These are phyloP conservation scores for Tricholaema leucomelas DNA, from an alignment of 2,113 vertebrate species.

Conservation along the genomic window DNA sequence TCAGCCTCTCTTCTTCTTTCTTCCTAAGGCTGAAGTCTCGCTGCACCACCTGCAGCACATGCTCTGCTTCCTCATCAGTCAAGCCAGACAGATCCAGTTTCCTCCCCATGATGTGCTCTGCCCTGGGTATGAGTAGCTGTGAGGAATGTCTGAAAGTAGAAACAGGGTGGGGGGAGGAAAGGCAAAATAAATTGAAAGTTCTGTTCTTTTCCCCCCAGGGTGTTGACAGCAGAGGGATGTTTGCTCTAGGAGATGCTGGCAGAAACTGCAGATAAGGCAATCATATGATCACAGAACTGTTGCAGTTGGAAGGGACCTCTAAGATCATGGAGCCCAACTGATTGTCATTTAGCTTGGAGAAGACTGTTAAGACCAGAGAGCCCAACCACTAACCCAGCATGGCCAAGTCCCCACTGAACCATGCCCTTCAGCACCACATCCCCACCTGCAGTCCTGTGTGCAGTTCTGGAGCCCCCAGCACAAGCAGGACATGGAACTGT, in stretches of 20 bases:
- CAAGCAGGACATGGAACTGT: too few species aligned
- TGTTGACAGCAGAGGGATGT: neutral
- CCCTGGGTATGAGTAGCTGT: neutral
- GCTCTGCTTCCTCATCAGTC: constrained; percentile 92
- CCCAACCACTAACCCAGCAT: neutral
- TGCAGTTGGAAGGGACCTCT: neutral
- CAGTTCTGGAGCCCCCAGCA: too few species aligned
- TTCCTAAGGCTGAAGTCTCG: constrained; percentile 94
- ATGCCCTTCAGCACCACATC: neutral
- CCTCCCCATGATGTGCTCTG: constrained; percentile 84
- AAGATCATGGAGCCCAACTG: neutral
- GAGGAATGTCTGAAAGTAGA: constrained; percentile 57
- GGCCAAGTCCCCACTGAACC: neutral
- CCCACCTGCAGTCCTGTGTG: too few species aligned
- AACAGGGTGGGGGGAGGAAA: neutral
- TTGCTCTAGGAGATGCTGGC: neutral
- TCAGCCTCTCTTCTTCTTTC: constrained; percentile 92
- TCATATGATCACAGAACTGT: neutral
- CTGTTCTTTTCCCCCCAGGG: neutral
- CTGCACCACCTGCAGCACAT: constrained; percentile 94
- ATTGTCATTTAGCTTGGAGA: neutral
- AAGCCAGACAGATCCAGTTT: constrained; percentile 95
- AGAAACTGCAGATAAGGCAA: neutral
- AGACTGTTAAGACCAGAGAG: neutral
- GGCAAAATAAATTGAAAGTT: neutral